Conservation (phyloP, 2,113 vertebrate species). For the Cricetomys ansorgei region DNA sequence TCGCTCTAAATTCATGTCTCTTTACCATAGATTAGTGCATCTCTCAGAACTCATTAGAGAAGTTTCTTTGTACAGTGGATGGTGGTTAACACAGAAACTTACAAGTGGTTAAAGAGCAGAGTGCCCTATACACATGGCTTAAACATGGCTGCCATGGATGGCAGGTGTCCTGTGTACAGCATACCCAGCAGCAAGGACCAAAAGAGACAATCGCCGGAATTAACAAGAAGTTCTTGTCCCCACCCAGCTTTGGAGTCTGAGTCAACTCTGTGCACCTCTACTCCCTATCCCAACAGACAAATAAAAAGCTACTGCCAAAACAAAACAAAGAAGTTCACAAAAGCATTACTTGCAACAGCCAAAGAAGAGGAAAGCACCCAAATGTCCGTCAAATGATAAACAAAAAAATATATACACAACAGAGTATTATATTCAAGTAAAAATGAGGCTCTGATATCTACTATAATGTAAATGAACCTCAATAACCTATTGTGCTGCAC, state of each 20-base stretch:
- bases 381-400: not conserved
- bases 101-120: not conserved
- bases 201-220: not conserved
- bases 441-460: constrained; percentile 33
- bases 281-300: not conserved
- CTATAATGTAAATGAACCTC: not conserved
- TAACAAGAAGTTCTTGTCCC: not conserved
- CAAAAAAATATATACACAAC: not conserved
- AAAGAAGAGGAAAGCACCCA: not conserved
- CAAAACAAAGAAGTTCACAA: not conserved
- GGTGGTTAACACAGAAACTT: not conserved
- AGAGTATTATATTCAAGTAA: not conserved
- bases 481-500: not conserved
- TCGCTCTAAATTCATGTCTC: not conserved
- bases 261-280: not conserved
- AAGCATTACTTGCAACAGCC: not conserved
- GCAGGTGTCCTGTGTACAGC: not conserved
- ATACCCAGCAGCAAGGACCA: not conserved
- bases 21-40: not conserved
- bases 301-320: not conserved
- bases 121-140: not conserved
- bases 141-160: not conserved
- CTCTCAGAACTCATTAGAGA: not conserved
- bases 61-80: not conserved
- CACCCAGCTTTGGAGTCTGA: not conserved